Evolutionary conservation across 2,888 invertebrate species (phyloP), one percentile per base, ranked within the genome.

Genomic region (Unio delphinus): DNA sequence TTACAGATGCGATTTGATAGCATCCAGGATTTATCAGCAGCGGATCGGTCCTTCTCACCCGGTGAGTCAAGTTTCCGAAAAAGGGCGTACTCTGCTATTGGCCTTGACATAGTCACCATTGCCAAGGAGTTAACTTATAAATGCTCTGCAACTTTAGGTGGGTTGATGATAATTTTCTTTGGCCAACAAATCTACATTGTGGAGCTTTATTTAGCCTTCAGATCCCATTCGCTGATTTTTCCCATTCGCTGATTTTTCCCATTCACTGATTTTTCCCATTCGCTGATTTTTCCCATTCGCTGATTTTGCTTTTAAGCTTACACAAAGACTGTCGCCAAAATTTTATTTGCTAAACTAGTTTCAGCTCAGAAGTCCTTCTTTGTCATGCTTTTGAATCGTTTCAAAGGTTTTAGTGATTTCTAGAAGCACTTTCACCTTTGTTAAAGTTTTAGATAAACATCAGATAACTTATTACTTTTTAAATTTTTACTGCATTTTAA

Each of bases 1-100:
- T 76, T 80, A 20, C 82, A 89, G 87, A 75, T 87, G 61, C 83
- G 89, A 64, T 86, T 89, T 55, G 90, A 90, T 76, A 89, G 89
- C 74, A 85, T 86, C 18, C 85, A 84, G 61, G 88, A 88, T 70
- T 74, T 88, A 23, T 82, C 87, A 18, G 74, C 78, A 55, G 79
- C 80, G 34, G 74, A 74, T 59, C 72, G 69, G 45, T 69, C 68
- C 23, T 61, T 65, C 20, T 79, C 78, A 61, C 78, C 81, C 64
- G 83, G 82, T 83, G 80, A 83, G 82, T 80, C 67, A 56, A 58
- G 74, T 62, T 77, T 78, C 64, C 73, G 77, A 68, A 75, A 78
- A 63, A 74, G 83, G 64, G 73, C 79, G 61, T 73, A 72, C 59
- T 78, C 76, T 26, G 69, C 73, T 58, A 72, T 73, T 64, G 74